phyloP scores from a whole-genome alignment of 2,113 vertebrate genomes.

The Bubo bubo region DNA sequence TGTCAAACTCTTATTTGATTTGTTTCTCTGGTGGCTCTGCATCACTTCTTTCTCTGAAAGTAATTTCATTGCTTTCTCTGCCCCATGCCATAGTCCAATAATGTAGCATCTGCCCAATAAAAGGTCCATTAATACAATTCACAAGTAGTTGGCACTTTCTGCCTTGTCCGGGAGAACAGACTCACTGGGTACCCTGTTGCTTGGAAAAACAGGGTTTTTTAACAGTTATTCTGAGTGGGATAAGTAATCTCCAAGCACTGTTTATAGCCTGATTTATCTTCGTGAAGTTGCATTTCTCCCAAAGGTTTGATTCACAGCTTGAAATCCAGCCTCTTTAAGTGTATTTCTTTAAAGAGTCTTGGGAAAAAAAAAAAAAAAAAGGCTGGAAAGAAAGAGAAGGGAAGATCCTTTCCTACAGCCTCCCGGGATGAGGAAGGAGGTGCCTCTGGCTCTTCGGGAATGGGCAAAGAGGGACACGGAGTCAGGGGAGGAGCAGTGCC shows the following conservation, averaged over 20 bases:
- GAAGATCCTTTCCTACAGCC: neutral
- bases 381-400: neutral
- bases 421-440: neutral
- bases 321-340: neutral
- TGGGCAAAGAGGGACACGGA: neutral
- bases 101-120: neutral
- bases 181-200: neutral
- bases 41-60: neutral
- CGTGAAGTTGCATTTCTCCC: neutral
- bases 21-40: neutral
- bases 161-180: neutral
- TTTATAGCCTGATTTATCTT: neutral
- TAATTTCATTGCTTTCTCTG: conserved; percentile 12
- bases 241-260: neutral
- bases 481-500: neutral
- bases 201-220: neutral
- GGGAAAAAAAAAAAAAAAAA: neutral
- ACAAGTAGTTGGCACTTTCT: neutral
- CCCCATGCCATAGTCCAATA: neutral
- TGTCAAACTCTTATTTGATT: conserved; percentile 30
- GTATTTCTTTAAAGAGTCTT: neutral
- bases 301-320: neutral
- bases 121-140: neutral
- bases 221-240: neutral
- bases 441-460: neutral